phyloP scores from a whole-genome alignment of 2,888 invertebrate species.

The Drosophila anomalata region DNA sequence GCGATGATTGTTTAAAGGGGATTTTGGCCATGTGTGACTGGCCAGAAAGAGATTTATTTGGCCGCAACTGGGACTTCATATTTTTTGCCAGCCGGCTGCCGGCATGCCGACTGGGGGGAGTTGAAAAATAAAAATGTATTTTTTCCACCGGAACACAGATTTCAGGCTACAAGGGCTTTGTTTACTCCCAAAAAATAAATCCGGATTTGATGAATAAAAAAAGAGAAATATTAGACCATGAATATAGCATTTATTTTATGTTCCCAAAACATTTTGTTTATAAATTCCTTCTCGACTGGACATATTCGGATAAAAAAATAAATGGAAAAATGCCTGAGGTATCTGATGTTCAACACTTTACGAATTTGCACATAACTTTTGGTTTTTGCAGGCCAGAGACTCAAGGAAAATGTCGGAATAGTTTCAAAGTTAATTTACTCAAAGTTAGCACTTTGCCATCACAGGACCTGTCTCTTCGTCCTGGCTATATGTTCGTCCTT shows the following conservation, averaged over 20 bases:
- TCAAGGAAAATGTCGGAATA: not conserved
- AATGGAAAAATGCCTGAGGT: not conserved
- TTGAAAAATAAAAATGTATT: not conserved
- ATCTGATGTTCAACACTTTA: not conserved
- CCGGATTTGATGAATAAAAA: not conserved
- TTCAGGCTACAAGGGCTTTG: conserved; percentile 13
- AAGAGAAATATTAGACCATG: not conserved
- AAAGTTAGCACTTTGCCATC: not conserved
- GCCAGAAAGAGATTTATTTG: conserved; percentile 15
- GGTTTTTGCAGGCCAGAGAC: not conserved
- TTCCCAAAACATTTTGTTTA: not conserved
- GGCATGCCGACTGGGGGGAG: no score
- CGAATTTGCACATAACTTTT: not conserved
- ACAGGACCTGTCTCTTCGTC: not conserved
- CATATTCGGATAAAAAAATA: not conserved
- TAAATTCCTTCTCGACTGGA: not conserved
- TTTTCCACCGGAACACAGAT: conserved; percentile 31
- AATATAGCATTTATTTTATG: not conserved
- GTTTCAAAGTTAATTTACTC: conserved; percentile 1
- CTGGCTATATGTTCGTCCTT: not conserved
- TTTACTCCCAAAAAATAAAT: conserved; percentile 1
- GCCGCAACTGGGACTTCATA: conserved; percentile 21
- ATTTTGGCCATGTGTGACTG: conserved; percentile 3
- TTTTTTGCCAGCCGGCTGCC: not conserved
- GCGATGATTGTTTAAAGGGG: conserved; percentile 9